Percentiles rank a stretch among this genome's conserved stretches.
These are phyloP conservation scores for Channa argus DNA, from an alignment of 2,113 vertebrate genomes.

Conservation along the genomic window DNA sequence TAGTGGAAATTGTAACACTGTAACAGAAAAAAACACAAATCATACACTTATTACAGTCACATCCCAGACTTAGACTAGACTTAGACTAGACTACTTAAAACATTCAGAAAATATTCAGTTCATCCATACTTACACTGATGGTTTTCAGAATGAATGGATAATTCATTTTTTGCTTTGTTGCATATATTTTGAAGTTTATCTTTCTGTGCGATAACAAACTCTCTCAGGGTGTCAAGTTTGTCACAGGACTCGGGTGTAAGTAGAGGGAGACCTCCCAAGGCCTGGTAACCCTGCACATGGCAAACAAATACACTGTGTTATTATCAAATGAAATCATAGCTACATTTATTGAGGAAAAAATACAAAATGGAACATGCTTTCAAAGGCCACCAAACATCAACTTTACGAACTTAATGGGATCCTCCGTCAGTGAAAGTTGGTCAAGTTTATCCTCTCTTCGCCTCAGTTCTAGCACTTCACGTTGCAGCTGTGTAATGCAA, in stretches of 20 bases:
- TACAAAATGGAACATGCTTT: neutral
- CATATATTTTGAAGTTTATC: constrained; percentile 35
- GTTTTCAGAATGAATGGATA: neutral
- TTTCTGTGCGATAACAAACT: constrained; percentile 30
- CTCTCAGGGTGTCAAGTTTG: neutral
- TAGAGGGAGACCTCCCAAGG: constrained; percentile 18
- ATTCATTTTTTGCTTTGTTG: constrained; percentile 2
- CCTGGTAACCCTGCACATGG: constrained; percentile 23
- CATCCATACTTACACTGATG: constrained; percentile 17
- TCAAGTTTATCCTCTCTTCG: constrained; percentile 41
- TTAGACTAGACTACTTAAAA: neutral
- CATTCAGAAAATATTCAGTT: neutral
- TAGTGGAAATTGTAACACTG: neutral
- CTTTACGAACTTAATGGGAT: constrained; percentile 69
- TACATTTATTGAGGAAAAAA: neutral
- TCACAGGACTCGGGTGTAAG: neutral
- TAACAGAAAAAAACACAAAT: neutral
- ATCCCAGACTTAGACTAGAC: rapidly evolving
- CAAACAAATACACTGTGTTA: neutral
- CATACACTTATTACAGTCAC: neutral
- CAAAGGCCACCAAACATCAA: constrained; percentile 16
- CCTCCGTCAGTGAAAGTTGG: constrained; percentile 54
- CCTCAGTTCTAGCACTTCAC: constrained; percentile 55
- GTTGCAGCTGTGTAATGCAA: constrained; percentile 22
- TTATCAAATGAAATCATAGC: too few relatives aligned